A percentile compares a stretch with the other conserved stretches of the same genome.
Evolutionary conservation across 1,140 invertebrate genomes (phyloP).

Genomic region (Heliconius nattereri): DNA sequence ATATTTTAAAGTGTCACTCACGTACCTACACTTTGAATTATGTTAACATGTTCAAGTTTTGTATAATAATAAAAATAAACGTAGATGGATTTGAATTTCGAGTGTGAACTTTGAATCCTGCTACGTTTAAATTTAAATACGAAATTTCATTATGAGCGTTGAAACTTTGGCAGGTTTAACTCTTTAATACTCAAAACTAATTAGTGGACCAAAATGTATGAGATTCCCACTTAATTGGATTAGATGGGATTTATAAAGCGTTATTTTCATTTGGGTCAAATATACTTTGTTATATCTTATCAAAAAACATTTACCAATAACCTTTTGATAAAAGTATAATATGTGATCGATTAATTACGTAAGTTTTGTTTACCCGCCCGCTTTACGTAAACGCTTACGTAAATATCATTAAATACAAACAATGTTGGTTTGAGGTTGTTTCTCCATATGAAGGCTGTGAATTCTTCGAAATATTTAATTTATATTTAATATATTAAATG

Average conservation of each 20-base stretch:
- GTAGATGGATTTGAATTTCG: neutral
- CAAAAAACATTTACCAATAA: constrained; percentile 8
- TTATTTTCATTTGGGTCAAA: neutral
- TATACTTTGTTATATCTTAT: constrained; percentile 14
- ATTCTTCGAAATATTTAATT: neutral
- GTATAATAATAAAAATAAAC: too few relatives aligned
- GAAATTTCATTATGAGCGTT: too few relatives aligned
- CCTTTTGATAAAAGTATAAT: constrained; percentile 14
- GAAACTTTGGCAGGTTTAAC: neutral
- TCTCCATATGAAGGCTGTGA: neutral
- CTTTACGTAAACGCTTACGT: neutral
- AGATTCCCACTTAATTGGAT: neutral
- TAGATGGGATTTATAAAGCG: neutral
- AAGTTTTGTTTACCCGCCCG: constrained; percentile 19
- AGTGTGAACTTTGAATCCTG: too few relatives aligned
- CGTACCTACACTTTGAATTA: too few relatives aligned
- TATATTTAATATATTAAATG: neutral
- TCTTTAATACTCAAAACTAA: neutral
- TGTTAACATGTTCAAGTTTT: too few relatives aligned
- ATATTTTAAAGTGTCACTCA: neutral
- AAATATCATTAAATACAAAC: constrained; percentile 8
- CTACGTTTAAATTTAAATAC: too few relatives aligned
- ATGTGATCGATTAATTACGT: constrained; percentile 23
- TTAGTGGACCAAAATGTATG: neutral
- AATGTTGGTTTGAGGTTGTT: constrained; percentile 2